Percentiles rank a stretch among this genome's conserved stretches.
Evolutionary conservation across 1,140 invertebrate genomes (phyloP).

Genomic region (Probaryconus sp.): DNA sequence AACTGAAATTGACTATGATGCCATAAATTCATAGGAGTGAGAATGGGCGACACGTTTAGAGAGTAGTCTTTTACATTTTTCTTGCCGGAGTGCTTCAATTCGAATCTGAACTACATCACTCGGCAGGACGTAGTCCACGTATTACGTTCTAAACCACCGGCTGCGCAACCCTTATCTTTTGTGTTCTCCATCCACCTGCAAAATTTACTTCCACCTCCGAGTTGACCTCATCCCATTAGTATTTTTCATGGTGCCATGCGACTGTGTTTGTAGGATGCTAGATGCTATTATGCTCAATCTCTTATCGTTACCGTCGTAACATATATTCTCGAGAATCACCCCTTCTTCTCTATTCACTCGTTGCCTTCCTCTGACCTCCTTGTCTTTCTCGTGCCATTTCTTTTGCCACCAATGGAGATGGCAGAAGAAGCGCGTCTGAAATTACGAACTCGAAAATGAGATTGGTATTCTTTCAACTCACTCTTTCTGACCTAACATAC

Average conservation of each 20-base stretch:
- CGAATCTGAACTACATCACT: constrained; percentile 59
- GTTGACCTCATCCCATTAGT: constrained; percentile 72
- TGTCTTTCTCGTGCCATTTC: constrained; percentile 19
- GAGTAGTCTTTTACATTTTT: constrained; percentile 55
- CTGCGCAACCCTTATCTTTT: constrained; percentile 66
- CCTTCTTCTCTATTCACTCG: constrained; percentile 37
- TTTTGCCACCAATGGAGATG: constrained; percentile 24
- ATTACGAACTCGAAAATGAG: constrained; percentile 60
- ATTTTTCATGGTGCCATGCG: constrained; percentile 71
- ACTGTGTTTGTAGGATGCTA: constrained; percentile 67
- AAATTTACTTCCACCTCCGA: constrained; percentile 72
- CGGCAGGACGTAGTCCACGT: constrained; percentile 56
- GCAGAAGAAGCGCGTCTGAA: constrained; percentile 43
- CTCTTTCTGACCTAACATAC: constrained; percentile 32
- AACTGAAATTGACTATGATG: background rate
- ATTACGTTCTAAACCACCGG: constrained; percentile 60
- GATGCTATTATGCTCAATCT: constrained; percentile 71
- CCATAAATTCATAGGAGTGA: constrained; percentile 21
- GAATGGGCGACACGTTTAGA: constrained; percentile 32
- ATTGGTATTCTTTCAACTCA: constrained; percentile 53
- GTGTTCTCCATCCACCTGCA: constrained; percentile 65
- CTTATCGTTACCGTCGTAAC: constrained; percentile 71
- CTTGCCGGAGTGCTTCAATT: constrained; percentile 49
- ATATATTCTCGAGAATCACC: constrained; percentile 68
- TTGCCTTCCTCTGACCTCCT: constrained; percentile 13